Base-by-base conservation (phyloP, 2,113 vertebrate genomes). In the Saguinus midas region DNA sequence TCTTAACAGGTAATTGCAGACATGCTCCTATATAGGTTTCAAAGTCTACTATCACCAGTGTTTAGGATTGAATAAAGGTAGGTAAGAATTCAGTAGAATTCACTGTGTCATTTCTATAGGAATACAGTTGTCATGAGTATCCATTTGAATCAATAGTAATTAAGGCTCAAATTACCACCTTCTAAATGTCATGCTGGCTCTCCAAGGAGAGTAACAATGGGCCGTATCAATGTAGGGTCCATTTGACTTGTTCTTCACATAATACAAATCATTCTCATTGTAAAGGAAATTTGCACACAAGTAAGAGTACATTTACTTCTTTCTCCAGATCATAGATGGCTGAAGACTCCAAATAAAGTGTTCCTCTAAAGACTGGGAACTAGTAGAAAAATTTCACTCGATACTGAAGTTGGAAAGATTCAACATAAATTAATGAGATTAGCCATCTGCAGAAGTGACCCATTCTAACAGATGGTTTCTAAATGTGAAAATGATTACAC, bases 401-500 rank as follows among this genome's bases (percentile, higher is more conserved):
- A 73, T 97, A 94, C 13, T 84, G 45, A 97, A 90, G 23, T 87
- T 94, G 76, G 57, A 78, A 96, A 97, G 76, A 95, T 79, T 83
- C 94, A 95, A 95, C 72, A 87, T 92, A 97, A 97, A 97, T 97
- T 96, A 96, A 98, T 97, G 95, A 97, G 96, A 94, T 92, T 96
- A 96, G 80, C 95, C 92, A 97, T 97, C 92, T 97, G 95, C 94
- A 97, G 97, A 97, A 97, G 84, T 96, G 97, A 97, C 97, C 97
- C 85, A 90, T 95, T 96, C 94, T 90, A 97, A 96, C 96, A 98
- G 96, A 97, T 98, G 94, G 96, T 92, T 95, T 85, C 88, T 98
- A 97, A 97, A 97, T 97, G 95, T 97, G 92, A 97, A 92, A 97
- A 94, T 97, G 90, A 97, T 97, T 97, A 96, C 94, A 98, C 92